Evolutionary conservation across 2,888 invertebrate species (phyloP).

Genomic region (Xylota segnis): DNA sequence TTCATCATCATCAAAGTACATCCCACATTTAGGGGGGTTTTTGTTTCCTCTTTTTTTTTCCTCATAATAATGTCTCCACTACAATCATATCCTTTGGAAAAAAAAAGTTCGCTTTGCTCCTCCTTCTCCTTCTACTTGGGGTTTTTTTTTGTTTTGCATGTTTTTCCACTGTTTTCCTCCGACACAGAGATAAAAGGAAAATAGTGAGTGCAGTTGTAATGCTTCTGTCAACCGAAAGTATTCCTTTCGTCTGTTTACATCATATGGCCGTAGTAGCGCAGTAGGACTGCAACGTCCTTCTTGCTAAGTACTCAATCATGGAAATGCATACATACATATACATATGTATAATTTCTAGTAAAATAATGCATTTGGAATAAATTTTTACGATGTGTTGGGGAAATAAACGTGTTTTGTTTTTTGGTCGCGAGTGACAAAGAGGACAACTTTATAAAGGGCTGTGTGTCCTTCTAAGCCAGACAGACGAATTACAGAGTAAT

Average conservation of each 20-base stretch:
- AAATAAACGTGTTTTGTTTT: conserved; percentile 6
- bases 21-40: conserved; percentile 48
- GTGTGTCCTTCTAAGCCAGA: not conserved
- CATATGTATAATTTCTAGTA: conserved; percentile 39
- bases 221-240: conserved; percentile 62
- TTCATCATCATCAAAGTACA: conserved; percentile 72
- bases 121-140: conserved; percentile 1
- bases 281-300: conserved; percentile 39
- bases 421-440: not conserved
- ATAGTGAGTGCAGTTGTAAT: conserved; percentile 59
- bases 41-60: conserved; percentile 20
- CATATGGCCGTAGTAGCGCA: conserved; percentile 10
- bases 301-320: conserved; percentile 61
- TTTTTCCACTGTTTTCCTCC: conserved; percentile 56
- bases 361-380: conserved; percentile 42
- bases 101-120: conserved; percentile 27
- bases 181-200: conserved; percentile 50
- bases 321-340: conserved; percentile 43
- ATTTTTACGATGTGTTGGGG: conserved; percentile 15
- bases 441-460: not conserved
- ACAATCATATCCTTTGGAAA: conserved; percentile 47
- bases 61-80: conserved; percentile 62
- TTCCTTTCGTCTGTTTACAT: conserved; percentile 64
- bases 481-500: not conserved
- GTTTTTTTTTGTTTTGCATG: conserved; percentile 15